Evolutionary conservation across 2,888 invertebrate species (phyloP).

Genomic region (Meliscaeva auricollis): DNA sequence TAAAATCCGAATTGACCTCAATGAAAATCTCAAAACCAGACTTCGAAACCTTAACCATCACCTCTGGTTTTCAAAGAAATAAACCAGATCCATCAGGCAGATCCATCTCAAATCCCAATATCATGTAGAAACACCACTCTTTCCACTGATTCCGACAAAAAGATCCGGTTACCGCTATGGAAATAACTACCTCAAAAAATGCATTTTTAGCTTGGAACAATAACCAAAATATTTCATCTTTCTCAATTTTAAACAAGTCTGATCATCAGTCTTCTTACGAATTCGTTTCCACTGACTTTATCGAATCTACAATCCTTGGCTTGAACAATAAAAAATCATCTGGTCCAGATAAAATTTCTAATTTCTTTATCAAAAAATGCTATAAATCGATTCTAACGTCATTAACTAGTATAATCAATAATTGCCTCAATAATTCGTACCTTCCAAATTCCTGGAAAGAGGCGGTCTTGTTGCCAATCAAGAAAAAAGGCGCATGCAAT

Average conservation of each 20-base stretch:
- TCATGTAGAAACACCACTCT: no score
- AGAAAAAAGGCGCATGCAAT: conserved; percentile 1
- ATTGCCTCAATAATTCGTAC: conserved; percentile 1
- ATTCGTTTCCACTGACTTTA: background rate
- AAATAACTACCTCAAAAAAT: background rate
- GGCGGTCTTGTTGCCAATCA: background rate
- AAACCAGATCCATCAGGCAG: no score
- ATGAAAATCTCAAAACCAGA: no score
- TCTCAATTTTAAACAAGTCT: background rate
- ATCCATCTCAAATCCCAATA: no score
- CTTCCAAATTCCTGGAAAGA: conserved; percentile 6
- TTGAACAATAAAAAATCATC: conserved; percentile 9
- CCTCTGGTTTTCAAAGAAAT: no score
- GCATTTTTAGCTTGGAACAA: background rate
- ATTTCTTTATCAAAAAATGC: conserved; percentile 1
- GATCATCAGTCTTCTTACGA: background rate
- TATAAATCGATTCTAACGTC: background rate
- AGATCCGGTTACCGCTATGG: background rate
- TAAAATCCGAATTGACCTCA: no score
- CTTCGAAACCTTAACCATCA: no score
- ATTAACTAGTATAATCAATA: background rate
- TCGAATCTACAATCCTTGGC: background rate
- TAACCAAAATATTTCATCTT: background rate
- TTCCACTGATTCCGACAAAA: no score
- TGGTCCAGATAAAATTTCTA: background rate